Percentiles rank a stretch among this genome's conserved stretches.
These are phyloP conservation scores for Drosophila sechellia DNA, from an alignment of 1,140 invertebrate species.

Conservation along the genomic window DNA sequence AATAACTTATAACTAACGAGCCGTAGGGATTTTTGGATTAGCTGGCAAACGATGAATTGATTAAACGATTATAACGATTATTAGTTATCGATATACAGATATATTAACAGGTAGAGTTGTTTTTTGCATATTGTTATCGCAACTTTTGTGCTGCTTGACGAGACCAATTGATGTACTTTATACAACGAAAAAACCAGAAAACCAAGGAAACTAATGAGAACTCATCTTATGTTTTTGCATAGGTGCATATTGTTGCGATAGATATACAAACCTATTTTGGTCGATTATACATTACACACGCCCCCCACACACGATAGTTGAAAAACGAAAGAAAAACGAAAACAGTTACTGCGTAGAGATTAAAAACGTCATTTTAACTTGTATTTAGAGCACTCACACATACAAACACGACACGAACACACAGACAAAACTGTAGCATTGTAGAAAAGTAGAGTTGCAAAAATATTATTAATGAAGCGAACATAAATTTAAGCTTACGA, in stretches of 20 bases:
- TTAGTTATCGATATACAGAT: conserved; percentile 72
- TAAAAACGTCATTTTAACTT: conserved; percentile 71
- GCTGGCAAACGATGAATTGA: conserved; percentile 76
- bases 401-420: conserved; percentile 24
- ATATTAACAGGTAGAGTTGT: conserved; percentile 70
- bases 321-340: conserved; percentile 3
- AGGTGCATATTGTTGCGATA: conserved; percentile 76
- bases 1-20: conserved; percentile 45
- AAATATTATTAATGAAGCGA: conserved; percentile 59
- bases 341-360: conserved; percentile 70
- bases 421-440: conserved; percentile 63
- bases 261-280: conserved; percentile 67
- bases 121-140: conserved; percentile 80
- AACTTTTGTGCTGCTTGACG: conserved; percentile 82
- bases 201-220: conserved; percentile 43
- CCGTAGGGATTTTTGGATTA: conserved; percentile 76
- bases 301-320: conserved; percentile 54
- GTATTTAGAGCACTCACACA: conserved; percentile 72
- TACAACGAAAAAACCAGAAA: conserved; percentile 68
- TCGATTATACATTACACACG: conserved; percentile 43
- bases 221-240: conserved; percentile 79
- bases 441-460: conserved; percentile 77
- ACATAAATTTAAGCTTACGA: conserved; percentile 71
- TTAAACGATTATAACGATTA: conserved; percentile 63
- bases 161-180: conserved; percentile 82